These are phyloP conservation scores for Pipa parva DNA, from an alignment of 2,113 vertebrate species.

Conservation along the genomic window DNA sequence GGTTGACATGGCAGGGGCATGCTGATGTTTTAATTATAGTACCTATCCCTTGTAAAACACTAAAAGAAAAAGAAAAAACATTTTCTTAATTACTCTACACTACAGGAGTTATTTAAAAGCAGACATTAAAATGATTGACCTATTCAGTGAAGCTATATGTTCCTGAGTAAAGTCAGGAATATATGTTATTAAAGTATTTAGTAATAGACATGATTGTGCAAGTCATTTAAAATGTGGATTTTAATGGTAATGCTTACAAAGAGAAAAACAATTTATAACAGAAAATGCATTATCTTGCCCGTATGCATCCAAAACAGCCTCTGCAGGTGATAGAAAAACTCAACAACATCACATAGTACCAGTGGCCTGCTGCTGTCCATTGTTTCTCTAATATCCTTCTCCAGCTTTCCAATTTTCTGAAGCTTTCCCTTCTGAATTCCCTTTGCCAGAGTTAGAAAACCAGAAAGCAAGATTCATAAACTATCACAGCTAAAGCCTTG, in stretches of 20 bases:
- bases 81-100: too few relatives aligned
- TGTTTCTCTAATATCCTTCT: constrained; percentile 31
- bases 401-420: constrained; percentile 33
- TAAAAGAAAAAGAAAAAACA: too few relatives aligned
- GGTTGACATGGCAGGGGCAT: too few relatives aligned
- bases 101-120: too few relatives aligned
- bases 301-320: constrained; percentile 38
- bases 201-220: too few relatives aligned
- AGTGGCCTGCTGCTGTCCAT: constrained; percentile 31
- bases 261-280: not conserved
- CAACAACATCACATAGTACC: constrained; percentile 30
- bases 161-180: too few relatives aligned
- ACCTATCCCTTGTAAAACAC: too few relatives aligned
- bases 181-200: too few relatives aligned
- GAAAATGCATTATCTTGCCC: not conserved
- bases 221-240: not conserved
- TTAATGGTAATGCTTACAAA: constrained; percentile 64
- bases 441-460: constrained; percentile 44
- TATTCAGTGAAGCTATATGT: too few relatives aligned
- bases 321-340: constrained; percentile 52
- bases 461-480: constrained; percentile 39
- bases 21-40: too few relatives aligned
- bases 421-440: constrained; percentile 50
- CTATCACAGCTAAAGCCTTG: constrained; percentile 29
- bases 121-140: too few relatives aligned